Evolutionary conservation across 2,888 invertebrate genomes (phyloP), one percentile per base, ranked within the genome.

Genomic region (Melanostoma mellinum): DNA sequence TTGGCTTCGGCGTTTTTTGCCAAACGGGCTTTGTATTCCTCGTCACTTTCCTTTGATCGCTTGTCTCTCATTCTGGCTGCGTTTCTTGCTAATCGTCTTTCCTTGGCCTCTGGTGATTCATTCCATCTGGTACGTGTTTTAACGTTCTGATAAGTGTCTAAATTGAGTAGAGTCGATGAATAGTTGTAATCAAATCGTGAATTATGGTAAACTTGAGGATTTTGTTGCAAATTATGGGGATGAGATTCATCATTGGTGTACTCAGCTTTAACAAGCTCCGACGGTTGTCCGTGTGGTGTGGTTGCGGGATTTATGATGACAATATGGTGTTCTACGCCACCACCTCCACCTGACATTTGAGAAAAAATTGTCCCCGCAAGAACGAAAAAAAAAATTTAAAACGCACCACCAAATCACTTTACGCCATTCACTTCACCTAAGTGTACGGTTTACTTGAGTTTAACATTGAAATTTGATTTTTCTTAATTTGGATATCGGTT

Each of bases 1-100:
- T 91, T 91, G 82, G 91, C 91, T 86, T 91, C 90, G 61, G 91
- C 91, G 78, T 91, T 91, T 77, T 90, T 90, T 32, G 91, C 90
- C 87, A 91, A 79, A n/a, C 91, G 88, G 32, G 89, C 72, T 65
- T 89, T 89, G 71, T 91, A 91, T 75, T 91, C 91, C 52, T 89
- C 89, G 68, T 90, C 90, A 40, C 88, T 87, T 85, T 91, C 91
- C 80, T 90, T 90, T 0, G 91, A 86, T 10, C 91, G 88, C 86
- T 91, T 91, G 46, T 91, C 91, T 32, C 91, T 89, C 91, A 91
- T 91, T 69, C 91, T 88, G 76, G 91, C 89, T 61, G 91, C 91
- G 89, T 91, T 91, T 40, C 91, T 86, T 55, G 91, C 90, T 87
- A 91, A 86, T 3, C 91, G 88, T 52, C 91, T 86, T 85, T 89